Base-by-base conservation (phyloP, 2,113 vertebrate genomes). In the Petrocephalus microphthalmus region DNA sequence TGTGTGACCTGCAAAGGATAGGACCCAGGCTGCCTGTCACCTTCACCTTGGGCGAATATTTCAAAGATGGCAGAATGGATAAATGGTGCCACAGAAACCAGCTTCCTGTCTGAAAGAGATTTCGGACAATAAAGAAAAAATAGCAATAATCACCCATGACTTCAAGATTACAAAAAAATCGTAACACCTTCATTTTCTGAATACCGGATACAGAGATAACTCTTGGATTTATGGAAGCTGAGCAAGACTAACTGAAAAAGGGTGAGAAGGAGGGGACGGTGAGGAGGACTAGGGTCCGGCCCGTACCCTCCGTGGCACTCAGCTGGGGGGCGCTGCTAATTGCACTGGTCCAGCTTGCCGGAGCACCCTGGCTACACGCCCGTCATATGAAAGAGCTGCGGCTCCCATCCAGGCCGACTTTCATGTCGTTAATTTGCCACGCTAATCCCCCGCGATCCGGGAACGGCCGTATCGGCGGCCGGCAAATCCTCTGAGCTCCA, bases 401-500 rank as follows among this genome's bases (percentile, higher is more conserved):
- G 93, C 93, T 90, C 60, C 88, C 87, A 89, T 88, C 19, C 89
- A 90, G 94, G 93, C 92, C 93, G 93, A 90, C 89, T 92, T 89
- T 90, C 93, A 95, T 91, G 91, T 93, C 92, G 94, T 96, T 95
- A 95, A 88, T 93, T 91, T 93, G 93, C 88, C 90, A 84, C 57
- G 92, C 93, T 94, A 94, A 94, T 92, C 92, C 88, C 87, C 93
- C 78, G 82, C 91, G 90, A 94, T 90, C 92, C 93, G 92, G 91
- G 87, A 88, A 78, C 84, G 15, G 90, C 1, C 91, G 87, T 91
- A 92, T 85, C 91, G 87, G 90, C 86, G 92, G 64, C 84, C 84
- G 89, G 87, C 90, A 93, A 89, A 89, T 94, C 91, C 83, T 88
- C 84, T 93, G 71, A 87, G 87, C 87, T 57, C 57, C 83, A 83